Conservation (phyloP, 2,888 invertebrate genomes). For the Tanypteryx hageni region DNA sequence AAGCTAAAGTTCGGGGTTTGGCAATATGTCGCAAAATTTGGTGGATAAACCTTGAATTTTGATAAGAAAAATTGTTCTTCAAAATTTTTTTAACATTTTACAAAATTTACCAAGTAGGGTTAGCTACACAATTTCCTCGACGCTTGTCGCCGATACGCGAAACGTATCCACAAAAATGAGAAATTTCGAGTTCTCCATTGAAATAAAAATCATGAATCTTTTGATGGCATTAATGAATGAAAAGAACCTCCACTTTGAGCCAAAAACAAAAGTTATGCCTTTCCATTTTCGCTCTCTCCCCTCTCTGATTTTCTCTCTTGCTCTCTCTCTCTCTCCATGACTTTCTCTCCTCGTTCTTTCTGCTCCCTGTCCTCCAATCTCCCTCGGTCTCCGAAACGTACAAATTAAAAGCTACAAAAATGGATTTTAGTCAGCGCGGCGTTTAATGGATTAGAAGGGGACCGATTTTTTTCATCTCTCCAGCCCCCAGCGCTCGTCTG, state of each 20-base stretch:
- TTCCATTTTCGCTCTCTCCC: background rate
- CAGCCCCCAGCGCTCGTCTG: background rate
- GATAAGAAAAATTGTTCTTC: background rate
- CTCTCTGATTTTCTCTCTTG: too few relatives aligned
- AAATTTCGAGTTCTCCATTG: background rate
- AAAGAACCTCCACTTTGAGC: background rate
- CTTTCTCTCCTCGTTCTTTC: too few relatives aligned
- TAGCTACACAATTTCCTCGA: too few relatives aligned
- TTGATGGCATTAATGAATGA: background rate
- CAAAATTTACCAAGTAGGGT: too few relatives aligned
- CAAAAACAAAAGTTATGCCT: constrained; percentile 12
- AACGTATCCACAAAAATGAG: background rate
- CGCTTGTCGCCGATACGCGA: too few relatives aligned
- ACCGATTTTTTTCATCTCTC: constrained; percentile 25
- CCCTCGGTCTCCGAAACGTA: background rate
- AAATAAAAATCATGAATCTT: constrained; percentile 1
- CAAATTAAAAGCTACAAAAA: constrained; percentile 46
- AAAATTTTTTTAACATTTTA: too few relatives aligned
- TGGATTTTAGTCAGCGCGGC: constrained; percentile 37
- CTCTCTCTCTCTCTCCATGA: too few relatives aligned
- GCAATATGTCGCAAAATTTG: background rate
- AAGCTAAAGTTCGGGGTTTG: background rate
- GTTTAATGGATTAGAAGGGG: constrained; percentile 51
- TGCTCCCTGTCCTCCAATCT: background rate
- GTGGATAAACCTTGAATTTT: background rate